A percentile compares a stretch with the other conserved stretches of the same genome.
Conservation (phyloP, 2,888 invertebrate species). For the Harmothoe impar region DNA sequence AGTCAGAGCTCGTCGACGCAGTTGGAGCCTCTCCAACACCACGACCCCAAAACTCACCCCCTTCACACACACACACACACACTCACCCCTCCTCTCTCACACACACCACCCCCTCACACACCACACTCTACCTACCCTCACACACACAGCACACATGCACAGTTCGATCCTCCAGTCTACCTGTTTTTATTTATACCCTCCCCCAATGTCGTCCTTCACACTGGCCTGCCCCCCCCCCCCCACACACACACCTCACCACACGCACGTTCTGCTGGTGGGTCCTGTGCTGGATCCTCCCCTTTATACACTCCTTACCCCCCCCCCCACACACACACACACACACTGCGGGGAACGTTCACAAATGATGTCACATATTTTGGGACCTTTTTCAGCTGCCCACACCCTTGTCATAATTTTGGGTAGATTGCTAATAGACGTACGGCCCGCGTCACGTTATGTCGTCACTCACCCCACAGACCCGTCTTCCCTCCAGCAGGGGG, state of each 20-base stretch:
- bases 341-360: too few relatives aligned
- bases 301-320: too few relatives aligned
- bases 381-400: too few relatives aligned
- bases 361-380: too few relatives aligned
- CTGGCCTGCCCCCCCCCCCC: background rate
- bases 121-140: background rate
- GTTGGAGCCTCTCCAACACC: background rate
- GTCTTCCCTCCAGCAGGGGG: too few relatives aligned
- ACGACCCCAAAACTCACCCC: constrained; percentile 46
- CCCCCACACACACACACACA: too few relatives aligned
- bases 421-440: too few relatives aligned
- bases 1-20: constrained; percentile 6
- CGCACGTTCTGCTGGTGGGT: background rate
- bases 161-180: background rate
- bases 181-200: background rate
- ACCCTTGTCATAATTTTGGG: too few relatives aligned
- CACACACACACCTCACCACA: background rate
- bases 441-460: too few relatives aligned
- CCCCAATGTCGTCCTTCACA: background rate
- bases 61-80: background rate
- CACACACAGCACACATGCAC: background rate
- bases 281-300: too few relatives aligned
- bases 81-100: background rate
- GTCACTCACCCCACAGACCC: too few relatives aligned
- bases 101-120: background rate